These are phyloP conservation scores for Formica selysi DNA, from an alignment of 1,140 invertebrate genomes.

Conservation along the genomic window DNA sequence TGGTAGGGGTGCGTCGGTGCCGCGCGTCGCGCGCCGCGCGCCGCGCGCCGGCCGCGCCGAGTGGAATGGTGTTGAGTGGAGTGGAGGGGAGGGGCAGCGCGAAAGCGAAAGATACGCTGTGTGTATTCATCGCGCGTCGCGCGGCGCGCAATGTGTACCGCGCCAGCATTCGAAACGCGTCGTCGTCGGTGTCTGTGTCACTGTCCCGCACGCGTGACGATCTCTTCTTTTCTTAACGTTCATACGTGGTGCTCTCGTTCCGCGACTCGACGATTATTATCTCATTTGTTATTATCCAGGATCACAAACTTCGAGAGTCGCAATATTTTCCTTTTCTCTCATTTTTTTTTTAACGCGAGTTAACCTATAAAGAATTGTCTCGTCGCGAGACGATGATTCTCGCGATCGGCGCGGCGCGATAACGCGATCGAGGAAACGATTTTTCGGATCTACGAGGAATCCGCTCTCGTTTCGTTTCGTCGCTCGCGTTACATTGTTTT, in stretches of 20 bases:
- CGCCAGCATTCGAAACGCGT: conserved; percentile 78
- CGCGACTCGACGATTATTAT: conserved; percentile 1
- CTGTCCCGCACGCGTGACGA: conserved; percentile 37
- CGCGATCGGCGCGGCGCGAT: conserved; percentile 22
- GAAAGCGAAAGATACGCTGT: conserved; percentile 62
- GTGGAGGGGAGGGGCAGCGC: conserved; percentile 37
- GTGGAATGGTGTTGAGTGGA: too few species aligned
- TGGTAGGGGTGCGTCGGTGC: neutral
- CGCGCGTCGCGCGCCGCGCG: neutral
- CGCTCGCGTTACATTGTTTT: neutral
- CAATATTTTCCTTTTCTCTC: too few species aligned
- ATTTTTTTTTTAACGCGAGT: too few species aligned
- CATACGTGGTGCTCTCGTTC: neutral
- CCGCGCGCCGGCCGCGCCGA: neutral
- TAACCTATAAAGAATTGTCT: neutral
- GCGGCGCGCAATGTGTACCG: conserved; percentile 80
- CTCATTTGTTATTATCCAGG: neutral
- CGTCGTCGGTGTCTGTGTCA: conserved; percentile 40
- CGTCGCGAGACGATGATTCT: conserved; percentile 20
- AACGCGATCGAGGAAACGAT: conserved; percentile 3
- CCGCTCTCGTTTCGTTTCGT: neutral
- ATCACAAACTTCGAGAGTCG: neutral
- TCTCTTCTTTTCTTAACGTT: neutral
- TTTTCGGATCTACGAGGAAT: neutral
- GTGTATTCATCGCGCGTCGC: conserved; percentile 67